Conservation (phyloP, 2,797 vertebrate species). For the Sebastes goodei region DNA sequence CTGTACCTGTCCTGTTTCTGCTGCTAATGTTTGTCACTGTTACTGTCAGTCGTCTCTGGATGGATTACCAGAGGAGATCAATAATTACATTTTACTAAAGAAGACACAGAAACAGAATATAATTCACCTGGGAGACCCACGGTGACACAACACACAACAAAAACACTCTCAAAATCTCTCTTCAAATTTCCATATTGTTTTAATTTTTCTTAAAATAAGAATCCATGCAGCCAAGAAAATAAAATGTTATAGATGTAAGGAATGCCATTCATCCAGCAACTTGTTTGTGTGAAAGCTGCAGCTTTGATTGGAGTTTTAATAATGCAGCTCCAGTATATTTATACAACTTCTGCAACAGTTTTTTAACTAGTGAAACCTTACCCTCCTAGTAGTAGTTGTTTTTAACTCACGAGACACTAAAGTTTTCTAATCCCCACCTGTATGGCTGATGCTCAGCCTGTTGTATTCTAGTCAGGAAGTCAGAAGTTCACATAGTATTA, state of each 20-base stretch:
- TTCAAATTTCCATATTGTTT: neutral
- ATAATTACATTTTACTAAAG: neutral
- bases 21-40: neutral
- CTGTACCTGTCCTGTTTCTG: neutral
- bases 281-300: neutral
- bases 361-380: neutral
- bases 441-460: neutral
- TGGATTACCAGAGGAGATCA: neutral
- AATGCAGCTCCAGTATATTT: neutral
- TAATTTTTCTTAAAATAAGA: neutral
- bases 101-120: neutral
- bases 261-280: neutral
- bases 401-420: neutral
- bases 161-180: neutral
- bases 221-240: neutral
- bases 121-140: neutral
- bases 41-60: neutral
- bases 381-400: neutral
- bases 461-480: slow-evolving; percentile 1
- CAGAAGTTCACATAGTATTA: neutral
- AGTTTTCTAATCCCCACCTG: neutral
- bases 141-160: neutral
- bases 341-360: neutral
- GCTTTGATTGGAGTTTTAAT: neutral
- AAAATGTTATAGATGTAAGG: neutral